phyloP scores from a whole-genome alignment of 1,140 invertebrate genomes.

The Pollicipes pollicipes region DNA sequence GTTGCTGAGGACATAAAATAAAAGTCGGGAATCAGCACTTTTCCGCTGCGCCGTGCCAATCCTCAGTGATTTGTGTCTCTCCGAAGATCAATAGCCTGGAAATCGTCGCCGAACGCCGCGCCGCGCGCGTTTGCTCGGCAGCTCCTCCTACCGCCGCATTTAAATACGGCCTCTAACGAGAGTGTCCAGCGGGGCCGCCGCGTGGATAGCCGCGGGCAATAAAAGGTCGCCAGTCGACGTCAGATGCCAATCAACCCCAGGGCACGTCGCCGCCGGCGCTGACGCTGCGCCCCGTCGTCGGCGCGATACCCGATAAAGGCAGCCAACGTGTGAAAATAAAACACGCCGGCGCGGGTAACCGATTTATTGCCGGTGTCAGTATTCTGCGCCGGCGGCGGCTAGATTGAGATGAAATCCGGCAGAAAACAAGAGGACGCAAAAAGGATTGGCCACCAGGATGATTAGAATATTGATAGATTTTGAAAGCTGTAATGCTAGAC shows the following conservation, averaged over 20 bases:
- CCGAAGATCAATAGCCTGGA: neutral
- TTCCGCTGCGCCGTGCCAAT: neutral
- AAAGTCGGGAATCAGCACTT: neutral
- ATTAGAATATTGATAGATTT: conserved; percentile 2
- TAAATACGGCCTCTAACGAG: neutral
- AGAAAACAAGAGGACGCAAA: neutral
- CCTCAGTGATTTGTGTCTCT: neutral
- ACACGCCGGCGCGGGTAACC: neutral
- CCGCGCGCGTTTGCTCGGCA: neutral
- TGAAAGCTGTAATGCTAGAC: neutral
- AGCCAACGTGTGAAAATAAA: neutral
- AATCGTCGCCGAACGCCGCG: too few species aligned
- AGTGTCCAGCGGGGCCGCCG: neutral
- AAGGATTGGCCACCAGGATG: neutral
- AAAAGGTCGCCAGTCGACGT: neutral
- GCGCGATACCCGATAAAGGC: neutral
- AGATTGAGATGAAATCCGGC: neutral
- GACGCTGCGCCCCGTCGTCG: neutral
- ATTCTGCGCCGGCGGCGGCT: neutral
- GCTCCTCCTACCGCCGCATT: neutral
- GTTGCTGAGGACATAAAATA: neutral
- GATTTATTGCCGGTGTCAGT: neutral
- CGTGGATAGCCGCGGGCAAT: neutral
- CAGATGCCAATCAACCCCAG: neutral
- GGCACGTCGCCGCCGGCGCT: neutral